Evolutionary conservation across 2,888 invertebrate genomes (phyloP).

Genomic region (Nomada fucata): DNA sequence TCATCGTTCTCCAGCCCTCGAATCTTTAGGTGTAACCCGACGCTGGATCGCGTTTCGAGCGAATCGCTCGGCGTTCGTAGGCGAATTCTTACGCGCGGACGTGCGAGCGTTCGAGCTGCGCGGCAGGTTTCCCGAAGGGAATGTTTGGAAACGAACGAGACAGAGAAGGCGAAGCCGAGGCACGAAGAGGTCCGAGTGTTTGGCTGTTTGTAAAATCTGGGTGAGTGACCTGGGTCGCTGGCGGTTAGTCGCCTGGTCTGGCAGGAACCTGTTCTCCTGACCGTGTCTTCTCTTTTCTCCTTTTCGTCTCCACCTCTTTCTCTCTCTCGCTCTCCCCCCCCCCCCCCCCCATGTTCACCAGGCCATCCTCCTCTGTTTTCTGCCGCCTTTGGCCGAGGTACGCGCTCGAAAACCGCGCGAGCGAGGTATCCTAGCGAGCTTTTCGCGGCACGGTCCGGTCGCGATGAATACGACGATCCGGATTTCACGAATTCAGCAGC

Average conservation of each 20-base stretch:
- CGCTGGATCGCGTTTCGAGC: too few species aligned
- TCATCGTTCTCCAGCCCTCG: too few species aligned
- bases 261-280: constrained; percentile 80
- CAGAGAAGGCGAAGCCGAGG: constrained; percentile 40
- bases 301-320: constrained; percentile 16
- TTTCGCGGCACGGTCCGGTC: constrained; percentile 49
- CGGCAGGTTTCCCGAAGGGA: constrained; percentile 26
- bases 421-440: constrained; percentile 34
- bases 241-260: constrained; percentile 73
- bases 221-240: constrained; percentile 81
- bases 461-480: constrained; percentile 27
- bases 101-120: constrained; percentile 43
- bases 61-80: too few species aligned
- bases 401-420: constrained; percentile 45
- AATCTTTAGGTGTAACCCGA: too few species aligned
- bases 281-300: constrained; percentile 65
- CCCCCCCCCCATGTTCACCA: neutral
- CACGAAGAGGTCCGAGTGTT: constrained; percentile 69
- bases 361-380: constrained; percentile 40
- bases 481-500: constrained; percentile 3
- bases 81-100: too few species aligned
- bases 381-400: constrained; percentile 6
- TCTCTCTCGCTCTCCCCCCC: constrained; percentile 8
- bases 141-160: constrained; percentile 12
- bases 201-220: constrained; percentile 81